Base-by-base conservation (phyloP, 1,140 invertebrate species). In the Ceratitis capitata region DNA sequence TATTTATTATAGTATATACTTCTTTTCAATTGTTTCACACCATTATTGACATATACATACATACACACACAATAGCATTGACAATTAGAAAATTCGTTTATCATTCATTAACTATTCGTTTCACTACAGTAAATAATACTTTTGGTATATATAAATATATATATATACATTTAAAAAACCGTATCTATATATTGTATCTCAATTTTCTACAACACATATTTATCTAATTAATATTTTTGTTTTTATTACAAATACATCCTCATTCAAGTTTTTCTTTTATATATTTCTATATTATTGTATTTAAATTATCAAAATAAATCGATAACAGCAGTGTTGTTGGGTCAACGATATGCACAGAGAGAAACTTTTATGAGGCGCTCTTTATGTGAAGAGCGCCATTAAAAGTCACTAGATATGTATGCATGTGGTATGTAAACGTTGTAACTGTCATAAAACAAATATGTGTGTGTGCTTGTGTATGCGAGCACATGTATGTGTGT, bases 51-150 rank as follows among this genome's bases (percentile, higher is more conserved):
- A 39, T 69, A 29, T 69, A 32, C 9, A 3, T 69, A 32, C 35
- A 61, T n/a, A n/a, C 56, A 23, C 6, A 61, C 19, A n/a, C 26
- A 82, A 49, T 47, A 1, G 12, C 78, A 82, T 47, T 42, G 49
- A 82, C 78, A 82, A 4, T 82, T 47, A 82, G 39, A 82, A 78
- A 47, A 82, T 39, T n/a, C 32, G 12, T 49, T 82, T 45, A n/a
- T n/a, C n/a, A n/a, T n/a, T 82, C 26, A 47, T 82, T 82, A 42
- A 19, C 42, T 47, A 47, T 39, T 49, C 42, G 26, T 82, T 69
- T 47, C n/a, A 23, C 78, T 49, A 82, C 45, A 12, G 47, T 47
- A 82, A 82, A 49, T 82, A 82, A 82, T 82, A 82, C 78, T 82
- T 82, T 82, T 47, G 78, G 78, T 82, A 26, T 82, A 29, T 56